Percentiles rank a stretch among this genome's conserved stretches.
These are phyloP conservation scores for Drosophila grimshawi DNA, from an alignment of 1,140 invertebrate genomes.

Conservation along the genomic window DNA sequence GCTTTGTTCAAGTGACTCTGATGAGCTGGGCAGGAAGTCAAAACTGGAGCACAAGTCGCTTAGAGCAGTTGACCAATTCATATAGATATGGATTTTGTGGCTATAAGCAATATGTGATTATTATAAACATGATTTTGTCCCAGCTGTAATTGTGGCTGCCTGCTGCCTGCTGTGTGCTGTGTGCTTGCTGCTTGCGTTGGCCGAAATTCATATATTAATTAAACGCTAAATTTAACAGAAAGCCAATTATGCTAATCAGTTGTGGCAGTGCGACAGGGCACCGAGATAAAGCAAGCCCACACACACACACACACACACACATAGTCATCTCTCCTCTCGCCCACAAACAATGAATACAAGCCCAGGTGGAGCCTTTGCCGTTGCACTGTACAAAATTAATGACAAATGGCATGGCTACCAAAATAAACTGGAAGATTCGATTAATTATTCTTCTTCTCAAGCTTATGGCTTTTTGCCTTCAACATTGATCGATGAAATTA, in stretches of 20 bases:
- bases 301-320: not conserved
- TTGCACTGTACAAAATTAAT: constrained; percentile 21
- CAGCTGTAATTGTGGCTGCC: constrained; percentile 21
- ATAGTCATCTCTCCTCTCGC: not conserved
- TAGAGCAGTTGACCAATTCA: constrained; percentile 39
- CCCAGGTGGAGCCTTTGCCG: not conserved
- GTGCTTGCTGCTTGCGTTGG: constrained; percentile 19
- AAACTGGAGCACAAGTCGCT: constrained; percentile 62
- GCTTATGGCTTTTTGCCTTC: too few relatives aligned
- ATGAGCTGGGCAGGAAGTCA: constrained; percentile 46
- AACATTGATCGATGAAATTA: too few relatives aligned
- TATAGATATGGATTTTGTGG: not conserved
- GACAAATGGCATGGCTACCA: not conserved
- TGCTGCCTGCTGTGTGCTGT: constrained; percentile 13
- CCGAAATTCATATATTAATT: constrained; percentile 67
- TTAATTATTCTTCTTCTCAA: too few relatives aligned
- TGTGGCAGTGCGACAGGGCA: constrained; percentile 7
- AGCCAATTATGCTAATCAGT: constrained; percentile 81
- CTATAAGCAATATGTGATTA: constrained; percentile 14
- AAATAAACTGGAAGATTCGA: too few relatives aligned
- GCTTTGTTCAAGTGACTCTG: constrained; percentile 72
- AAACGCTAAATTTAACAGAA: constrained; percentile 80
- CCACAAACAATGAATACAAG: not conserved
- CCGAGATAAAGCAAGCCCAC: constrained; percentile 32
- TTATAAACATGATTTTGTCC: constrained; percentile 12